phyloP scores from a whole-genome alignment of 2,113 vertebrate genomes.

The Prinia subflava region DNA sequence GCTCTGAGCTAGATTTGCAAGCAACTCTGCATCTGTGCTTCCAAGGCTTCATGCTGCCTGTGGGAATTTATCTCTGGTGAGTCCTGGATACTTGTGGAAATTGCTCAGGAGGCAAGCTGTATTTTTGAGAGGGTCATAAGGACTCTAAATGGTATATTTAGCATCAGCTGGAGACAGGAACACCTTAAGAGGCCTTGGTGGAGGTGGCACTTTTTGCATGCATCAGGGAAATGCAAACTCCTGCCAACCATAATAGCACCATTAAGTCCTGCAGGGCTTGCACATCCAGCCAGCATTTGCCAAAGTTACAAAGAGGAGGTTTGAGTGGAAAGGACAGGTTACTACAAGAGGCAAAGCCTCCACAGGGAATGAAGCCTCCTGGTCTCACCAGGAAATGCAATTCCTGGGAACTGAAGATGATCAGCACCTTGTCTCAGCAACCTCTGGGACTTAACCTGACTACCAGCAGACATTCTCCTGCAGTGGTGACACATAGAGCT shows the following conservation, averaged over 20 bases:
- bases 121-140: not conserved
- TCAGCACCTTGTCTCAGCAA: not conserved
- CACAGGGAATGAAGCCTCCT: not conserved
- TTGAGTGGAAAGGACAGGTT: not conserved
- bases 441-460: not conserved
- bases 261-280: not conserved
- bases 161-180: not conserved
- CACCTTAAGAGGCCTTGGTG: not conserved
- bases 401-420: not conserved
- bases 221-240: not conserved
- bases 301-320: not conserved
- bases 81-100: not conserved
- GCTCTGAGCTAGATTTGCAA: not conserved
- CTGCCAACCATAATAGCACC: not conserved
- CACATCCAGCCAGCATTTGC: not conserved
- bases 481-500: fast-evolving
- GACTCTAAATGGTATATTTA: not conserved
- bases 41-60: not conserved
- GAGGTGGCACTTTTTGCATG: not conserved
- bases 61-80: not conserved
- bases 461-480: not conserved
- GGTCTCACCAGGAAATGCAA: not conserved
- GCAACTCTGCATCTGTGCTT: not conserved
- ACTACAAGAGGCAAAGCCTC: not conserved
- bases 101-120: not conserved